phyloP scores from a whole-genome alignment of 2,888 invertebrate species.

The Octonoba sinensis region DNA sequence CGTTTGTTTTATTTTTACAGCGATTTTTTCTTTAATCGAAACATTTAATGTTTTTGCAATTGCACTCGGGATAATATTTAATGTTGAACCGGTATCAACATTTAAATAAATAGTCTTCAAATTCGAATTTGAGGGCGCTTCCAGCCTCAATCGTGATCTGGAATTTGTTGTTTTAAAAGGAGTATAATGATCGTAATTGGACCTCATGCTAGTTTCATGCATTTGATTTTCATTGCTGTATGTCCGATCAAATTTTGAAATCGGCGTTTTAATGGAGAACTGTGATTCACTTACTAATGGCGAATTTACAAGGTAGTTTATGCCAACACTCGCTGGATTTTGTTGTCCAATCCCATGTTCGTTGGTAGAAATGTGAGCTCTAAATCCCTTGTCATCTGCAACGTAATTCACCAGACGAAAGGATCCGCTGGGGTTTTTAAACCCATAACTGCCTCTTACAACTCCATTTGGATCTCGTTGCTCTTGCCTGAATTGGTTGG shows the following conservation, averaged over 20 bases:
- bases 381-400: conserved; percentile 53
- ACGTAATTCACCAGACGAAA: conserved; percentile 40
- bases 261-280: neutral
- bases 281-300: neutral
- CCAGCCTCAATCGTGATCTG: too few species aligned
- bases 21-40: too few species aligned
- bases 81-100: too few species aligned
- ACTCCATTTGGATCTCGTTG: conserved; percentile 46
- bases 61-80: too few species aligned
- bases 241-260: neutral
- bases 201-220: too few species aligned
- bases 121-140: too few species aligned
- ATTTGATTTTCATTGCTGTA: too few species aligned
- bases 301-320: neutral
- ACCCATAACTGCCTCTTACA: conserved; percentile 56
- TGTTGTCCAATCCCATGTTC: conserved; percentile 47
- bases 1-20: too few species aligned
- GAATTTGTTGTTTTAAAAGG: neutral
- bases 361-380: conserved; percentile 46
- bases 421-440: conserved; percentile 32
- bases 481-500: conserved; percentile 50
- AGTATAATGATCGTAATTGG: conserved; percentile 12
- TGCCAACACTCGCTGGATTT: conserved; percentile 39
- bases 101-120: too few species aligned
- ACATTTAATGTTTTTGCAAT: too few species aligned